Conservation (phyloP, 2,797 vertebrate species). For the Gymnodraco acuticeps region DNA sequence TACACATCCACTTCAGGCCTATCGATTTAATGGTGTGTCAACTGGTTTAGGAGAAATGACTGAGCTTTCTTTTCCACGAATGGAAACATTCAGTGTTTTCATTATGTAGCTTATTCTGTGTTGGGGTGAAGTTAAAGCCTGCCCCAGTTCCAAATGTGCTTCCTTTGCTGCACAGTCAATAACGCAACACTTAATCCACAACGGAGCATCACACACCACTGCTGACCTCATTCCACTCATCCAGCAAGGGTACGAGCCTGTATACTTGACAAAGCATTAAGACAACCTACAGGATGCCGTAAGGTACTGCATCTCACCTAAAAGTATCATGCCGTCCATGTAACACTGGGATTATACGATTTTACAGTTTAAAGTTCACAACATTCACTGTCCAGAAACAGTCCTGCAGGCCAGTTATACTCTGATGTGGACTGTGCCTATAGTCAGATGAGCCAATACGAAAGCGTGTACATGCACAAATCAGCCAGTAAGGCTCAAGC, state of each 20-base stretch:
- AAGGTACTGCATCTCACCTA: slow-evolving; percentile 75
- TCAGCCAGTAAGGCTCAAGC: slow-evolving; percentile 69
- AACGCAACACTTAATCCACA: slow-evolving; percentile 66
- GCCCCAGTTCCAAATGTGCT: slow-evolving; percentile 40
- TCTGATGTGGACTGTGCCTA: slow-evolving; percentile 57
- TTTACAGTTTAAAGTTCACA: slow-evolving; percentile 71
- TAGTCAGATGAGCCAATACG: slow-evolving; percentile 59
- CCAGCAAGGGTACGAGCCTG: slow-evolving; percentile 52
- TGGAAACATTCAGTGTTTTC: slow-evolving; percentile 49
- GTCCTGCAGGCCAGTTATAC: slow-evolving; percentile 55
- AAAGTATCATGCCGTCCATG: slow-evolving; percentile 80
- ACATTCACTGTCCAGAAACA: slow-evolving; percentile 64
- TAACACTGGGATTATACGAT: slow-evolving; percentile 74
- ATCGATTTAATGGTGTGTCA: slow-evolving; percentile 37
- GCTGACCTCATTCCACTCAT: slow-evolving; percentile 51
- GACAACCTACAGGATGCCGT: slow-evolving; percentile 77
- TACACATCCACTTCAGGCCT: slow-evolving; percentile 45
- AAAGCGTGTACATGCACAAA: slow-evolving; percentile 77
- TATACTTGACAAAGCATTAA: slow-evolving; percentile 68
- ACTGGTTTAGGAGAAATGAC: slow-evolving; percentile 39
- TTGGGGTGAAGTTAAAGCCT: slow-evolving; percentile 40
- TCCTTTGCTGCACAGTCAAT: slow-evolving; percentile 55
- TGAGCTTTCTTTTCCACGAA: slow-evolving; percentile 29
- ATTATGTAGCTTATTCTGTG: slow-evolving; percentile 55
- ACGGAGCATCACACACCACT: slow-evolving; percentile 53